phyloP scores from a whole-genome alignment of 2,888 invertebrate species.

The Odontothrips loti region DNA sequence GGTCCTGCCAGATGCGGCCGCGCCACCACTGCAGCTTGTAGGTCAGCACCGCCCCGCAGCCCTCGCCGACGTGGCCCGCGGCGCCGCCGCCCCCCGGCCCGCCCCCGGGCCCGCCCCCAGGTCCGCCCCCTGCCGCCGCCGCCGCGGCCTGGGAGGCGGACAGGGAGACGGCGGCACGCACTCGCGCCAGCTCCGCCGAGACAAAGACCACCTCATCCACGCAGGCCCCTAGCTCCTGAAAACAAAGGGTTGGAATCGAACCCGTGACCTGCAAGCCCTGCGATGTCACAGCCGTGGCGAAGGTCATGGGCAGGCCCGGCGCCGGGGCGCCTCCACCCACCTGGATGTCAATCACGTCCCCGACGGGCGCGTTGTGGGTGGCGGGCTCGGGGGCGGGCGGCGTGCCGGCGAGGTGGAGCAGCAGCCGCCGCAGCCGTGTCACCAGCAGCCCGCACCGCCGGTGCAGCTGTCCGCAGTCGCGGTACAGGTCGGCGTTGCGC shows the following conservation, averaged over 20 bases:
- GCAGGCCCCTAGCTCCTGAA: not conserved
- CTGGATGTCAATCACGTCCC: not conserved
- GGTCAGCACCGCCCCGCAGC: slow-evolving; percentile 1
- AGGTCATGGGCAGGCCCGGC: too few species aligned
- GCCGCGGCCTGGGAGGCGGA: not conserved
- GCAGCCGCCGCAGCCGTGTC: not conserved
- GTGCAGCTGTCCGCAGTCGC: slow-evolving; percentile 20
- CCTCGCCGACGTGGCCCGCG: not conserved
- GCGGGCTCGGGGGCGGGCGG: not conserved
- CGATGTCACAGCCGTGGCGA: too few species aligned
- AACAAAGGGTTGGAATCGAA: too few species aligned
- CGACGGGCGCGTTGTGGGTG: not conserved
- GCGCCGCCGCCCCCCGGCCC: not conserved
- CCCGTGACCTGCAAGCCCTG: too few species aligned
- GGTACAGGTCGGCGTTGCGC: slow-evolving; percentile 11
- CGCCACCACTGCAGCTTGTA: slow-evolving; percentile 35
- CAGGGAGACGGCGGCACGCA: slow-evolving; percentile 1
- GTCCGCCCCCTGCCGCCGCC: not conserved
- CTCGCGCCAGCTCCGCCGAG: not conserved
- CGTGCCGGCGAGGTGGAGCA: slow-evolving; percentile 13
- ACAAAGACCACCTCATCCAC: slow-evolving; percentile 6
- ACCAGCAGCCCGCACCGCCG: slow-evolving; percentile 8
- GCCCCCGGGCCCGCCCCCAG: not conserved
- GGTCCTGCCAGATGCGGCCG: slow-evolving; percentile 35
- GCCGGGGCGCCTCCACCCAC: not conserved